Base-by-base conservation (phyloP, 1,140 invertebrate genomes). In the Doryteuthis pealeii region DNA sequence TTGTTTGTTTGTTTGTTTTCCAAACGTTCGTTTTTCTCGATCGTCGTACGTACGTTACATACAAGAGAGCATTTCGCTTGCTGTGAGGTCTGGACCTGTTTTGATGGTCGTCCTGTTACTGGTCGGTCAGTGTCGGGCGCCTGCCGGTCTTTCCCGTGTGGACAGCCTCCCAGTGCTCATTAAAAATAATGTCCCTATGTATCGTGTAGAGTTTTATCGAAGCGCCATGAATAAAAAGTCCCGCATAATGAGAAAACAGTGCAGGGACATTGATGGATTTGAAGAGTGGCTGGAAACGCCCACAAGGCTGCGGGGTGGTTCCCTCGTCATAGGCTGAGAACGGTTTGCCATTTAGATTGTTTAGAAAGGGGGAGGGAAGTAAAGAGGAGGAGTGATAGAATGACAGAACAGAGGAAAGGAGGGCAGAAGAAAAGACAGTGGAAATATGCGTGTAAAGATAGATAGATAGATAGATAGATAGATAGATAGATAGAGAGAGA, bases 361-460 rank as follows among this genome's bases (percentile, higher is more conserved):
- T n/a, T n/a, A 58, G 26, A 22, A 58, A 5, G 26, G 54, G 18
- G 18, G 22, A 58, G 54, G 26, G 26, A 28, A n/a, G 54, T 6
- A 3, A 58, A 22, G 54, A n/a, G 18, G 5, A 5, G 26, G 54
- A 28, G 22, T 28, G 18, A 28, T 22, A 28, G 26, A 5, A 58
- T 15, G 12, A 0, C 22, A 12, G 1, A 6, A 31, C 30, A 54
- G 40, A 1, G 8, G 31, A 28, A 54, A 22, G 26, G 26, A 54
- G 28, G 28, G 32, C 30, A 65, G 26, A 35, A 28, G 70, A 31
- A 58, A 49, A 65, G 35, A 71, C 22, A 58, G 68, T 33, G 33
- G 65, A 68, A 74, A 28, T 40, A 33, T 58, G 40, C 35, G 65
- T 35, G 62, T 65, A 43, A n/a, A 43, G 65, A 73, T 30, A 68